Percentiles rank a stretch among this genome's conserved stretches.
These are phyloP conservation scores for Protomyctophum bolini DNA, from an alignment of 2,113 vertebrate species.

Conservation along the genomic window DNA sequence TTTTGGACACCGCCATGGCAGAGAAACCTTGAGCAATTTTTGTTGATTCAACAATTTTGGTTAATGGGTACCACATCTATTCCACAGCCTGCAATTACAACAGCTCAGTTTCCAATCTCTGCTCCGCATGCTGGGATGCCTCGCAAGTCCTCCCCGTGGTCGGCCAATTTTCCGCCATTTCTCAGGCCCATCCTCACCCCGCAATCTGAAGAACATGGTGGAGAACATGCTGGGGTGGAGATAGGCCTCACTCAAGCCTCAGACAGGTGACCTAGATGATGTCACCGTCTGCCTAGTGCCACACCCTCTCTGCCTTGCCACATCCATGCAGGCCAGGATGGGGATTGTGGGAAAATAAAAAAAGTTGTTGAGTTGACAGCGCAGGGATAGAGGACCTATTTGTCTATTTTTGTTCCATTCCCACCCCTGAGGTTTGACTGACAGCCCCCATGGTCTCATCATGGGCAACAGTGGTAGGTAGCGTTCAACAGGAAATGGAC, in stretches of 20 bases:
- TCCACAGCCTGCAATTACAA: constrained; percentile 86
- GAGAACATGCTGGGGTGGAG: constrained; percentile 61
- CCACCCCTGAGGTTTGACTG: constrained; percentile 59
- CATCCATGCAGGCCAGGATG: constrained; percentile 33
- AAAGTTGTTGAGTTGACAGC: constrained; percentile 51
- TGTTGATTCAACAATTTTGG: constrained; percentile 88
- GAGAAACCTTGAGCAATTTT: constrained; percentile 80
- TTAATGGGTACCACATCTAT: constrained; percentile 87
- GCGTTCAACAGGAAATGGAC: constrained; percentile 65
- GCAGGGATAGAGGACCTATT: constrained; percentile 30
- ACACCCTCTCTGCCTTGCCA: constrained; percentile 36
- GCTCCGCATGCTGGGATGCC: constrained; percentile 77
- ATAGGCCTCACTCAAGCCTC: constrained; percentile 45
- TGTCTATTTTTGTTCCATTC: constrained; percentile 64
- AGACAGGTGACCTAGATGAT: constrained; percentile 76
- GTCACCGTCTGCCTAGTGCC: constrained; percentile 24
- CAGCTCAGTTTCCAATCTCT: constrained; percentile 85
- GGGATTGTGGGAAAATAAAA: constrained; percentile 63
- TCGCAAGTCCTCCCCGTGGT: constrained; percentile 76
- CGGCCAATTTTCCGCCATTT: constrained; percentile 83
- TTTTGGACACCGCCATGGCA: constrained; percentile 79
- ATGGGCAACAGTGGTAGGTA: constrained; percentile 45
- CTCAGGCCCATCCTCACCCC: constrained; percentile 62
- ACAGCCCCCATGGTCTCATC: constrained; percentile 44
- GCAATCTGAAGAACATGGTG: constrained; percentile 53